Conservation (phyloP, 2,797 vertebrate species). For the Onychomys arenicola region DNA sequence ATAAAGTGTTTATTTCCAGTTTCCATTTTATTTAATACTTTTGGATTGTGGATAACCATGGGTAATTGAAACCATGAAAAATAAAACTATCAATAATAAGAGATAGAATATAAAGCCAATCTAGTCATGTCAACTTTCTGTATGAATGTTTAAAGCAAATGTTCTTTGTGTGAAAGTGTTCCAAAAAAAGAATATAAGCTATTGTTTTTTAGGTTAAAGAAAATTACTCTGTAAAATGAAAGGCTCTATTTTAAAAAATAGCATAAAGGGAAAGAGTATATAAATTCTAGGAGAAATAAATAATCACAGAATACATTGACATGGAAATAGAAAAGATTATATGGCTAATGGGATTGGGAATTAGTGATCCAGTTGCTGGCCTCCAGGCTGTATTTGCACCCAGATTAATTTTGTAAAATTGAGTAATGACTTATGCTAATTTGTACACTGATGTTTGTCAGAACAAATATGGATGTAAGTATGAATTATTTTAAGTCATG, state of each 20-base stretch:
- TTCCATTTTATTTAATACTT: not conserved
- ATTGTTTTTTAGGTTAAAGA: not conserved
- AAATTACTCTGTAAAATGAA: not conserved
- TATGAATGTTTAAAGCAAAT: not conserved
- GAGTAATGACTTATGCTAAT: conserved; percentile 67
- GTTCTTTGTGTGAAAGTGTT: not conserved
- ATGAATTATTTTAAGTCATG: conserved; percentile 63
- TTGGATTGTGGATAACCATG: not conserved
- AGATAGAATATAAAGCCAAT: too few species aligned
- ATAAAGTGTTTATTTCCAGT: too few species aligned
- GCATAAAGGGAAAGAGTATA: not conserved
- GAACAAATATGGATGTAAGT: conserved; percentile 53
- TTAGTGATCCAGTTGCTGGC: not conserved
- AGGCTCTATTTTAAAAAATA: not conserved
- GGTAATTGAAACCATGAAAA: not conserved
- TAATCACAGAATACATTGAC: not conserved
- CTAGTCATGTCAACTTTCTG: not conserved
- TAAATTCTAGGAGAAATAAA: not conserved
- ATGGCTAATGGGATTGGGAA: not conserved
- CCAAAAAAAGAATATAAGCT: not conserved
- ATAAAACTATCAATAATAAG: too few species aligned
- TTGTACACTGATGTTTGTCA: conserved; percentile 46
- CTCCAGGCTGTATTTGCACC: not conserved
- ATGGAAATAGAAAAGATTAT: not conserved
- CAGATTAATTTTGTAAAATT: conserved; percentile 57